Evolutionary conservation across 2,113 vertebrate species (phyloP).

Genomic region (Seriola rivoliana): DNA sequence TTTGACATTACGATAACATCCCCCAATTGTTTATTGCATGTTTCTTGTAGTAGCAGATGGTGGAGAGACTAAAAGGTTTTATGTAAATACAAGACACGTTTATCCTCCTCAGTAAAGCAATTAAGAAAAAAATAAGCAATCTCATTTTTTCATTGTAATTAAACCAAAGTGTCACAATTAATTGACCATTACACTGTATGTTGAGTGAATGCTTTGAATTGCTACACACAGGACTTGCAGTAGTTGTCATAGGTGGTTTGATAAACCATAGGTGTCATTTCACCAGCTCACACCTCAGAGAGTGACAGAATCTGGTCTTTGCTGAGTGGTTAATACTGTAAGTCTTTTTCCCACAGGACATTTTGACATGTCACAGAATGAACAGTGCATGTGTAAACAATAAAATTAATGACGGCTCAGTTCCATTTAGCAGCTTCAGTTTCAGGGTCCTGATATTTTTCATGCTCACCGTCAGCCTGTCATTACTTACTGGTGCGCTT

Average conservation of each 20-base stretch:
- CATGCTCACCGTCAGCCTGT: not conserved
- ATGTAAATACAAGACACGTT: conserved; percentile 26
- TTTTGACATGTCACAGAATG: no score
- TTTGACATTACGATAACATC: not conserved
- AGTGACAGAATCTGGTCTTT: not conserved
- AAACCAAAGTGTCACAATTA: conserved; percentile 22
- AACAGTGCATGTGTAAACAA: not conserved
- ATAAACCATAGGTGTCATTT: not conserved
- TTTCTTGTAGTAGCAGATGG: conserved; percentile 13
- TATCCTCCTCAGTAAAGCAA: conserved; percentile 26
- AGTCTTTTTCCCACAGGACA: no score
- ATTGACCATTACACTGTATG: not conserved
- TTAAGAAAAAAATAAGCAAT: conserved; percentile 15
- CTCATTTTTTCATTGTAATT: conserved; percentile 35
- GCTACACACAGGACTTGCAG: not conserved
- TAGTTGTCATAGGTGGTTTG: not conserved
- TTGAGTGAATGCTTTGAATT: not conserved
- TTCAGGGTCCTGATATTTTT: not conserved
- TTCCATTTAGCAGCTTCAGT: no score
- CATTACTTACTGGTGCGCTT: not conserved
- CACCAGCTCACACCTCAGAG: not conserved
- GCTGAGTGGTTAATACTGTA: not conserved
- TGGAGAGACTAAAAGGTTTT: conserved; percentile 18
- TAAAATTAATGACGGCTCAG: not conserved
- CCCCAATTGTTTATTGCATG: not conserved